Evolutionary conservation across 2,113 vertebrate genomes (phyloP).

Genomic region (Otocyon megalotis): DNA sequence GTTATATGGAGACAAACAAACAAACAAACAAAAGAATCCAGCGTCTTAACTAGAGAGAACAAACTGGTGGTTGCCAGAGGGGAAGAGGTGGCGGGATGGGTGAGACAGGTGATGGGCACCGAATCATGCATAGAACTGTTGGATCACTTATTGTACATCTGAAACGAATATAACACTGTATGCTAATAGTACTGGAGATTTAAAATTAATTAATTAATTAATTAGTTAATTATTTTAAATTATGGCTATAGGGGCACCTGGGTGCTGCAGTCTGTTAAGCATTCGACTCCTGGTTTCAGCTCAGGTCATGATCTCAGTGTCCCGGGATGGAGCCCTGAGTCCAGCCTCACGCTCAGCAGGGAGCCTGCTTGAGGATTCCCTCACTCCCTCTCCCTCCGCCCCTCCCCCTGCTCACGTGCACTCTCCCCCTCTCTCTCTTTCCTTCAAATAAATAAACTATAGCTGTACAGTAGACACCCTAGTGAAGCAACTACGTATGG

Average conservation of each 20-base stretch:
- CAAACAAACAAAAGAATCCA: not conserved
- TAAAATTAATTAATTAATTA: not conserved
- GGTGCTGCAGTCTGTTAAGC: not conserved
- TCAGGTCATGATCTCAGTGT: not conserved
- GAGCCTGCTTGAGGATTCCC: not conserved
- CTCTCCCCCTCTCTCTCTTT: not conserved
- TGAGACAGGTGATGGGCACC: not conserved
- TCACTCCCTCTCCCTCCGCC: not conserved
- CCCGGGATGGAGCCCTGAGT: not conserved
- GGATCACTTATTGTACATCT: not conserved
- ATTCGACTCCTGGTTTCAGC: not conserved
- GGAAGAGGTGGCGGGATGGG: not conserved
- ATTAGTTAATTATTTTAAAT: not conserved
- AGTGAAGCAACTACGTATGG: constrained; percentile 58
- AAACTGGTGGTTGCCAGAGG: not conserved
- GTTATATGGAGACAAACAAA: not conserved
- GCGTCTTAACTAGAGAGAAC: not conserved
- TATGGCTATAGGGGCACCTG: constrained; percentile 16
- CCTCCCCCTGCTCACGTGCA: not conserved
- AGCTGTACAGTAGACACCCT: constrained; percentile 65
- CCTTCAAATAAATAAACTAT: constrained; percentile 29
- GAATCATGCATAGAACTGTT: not conserved
- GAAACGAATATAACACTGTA: not conserved
- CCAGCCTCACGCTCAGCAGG: not conserved
- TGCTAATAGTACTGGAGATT: not conserved